Base-by-base conservation (phyloP, 2,888 invertebrate genomes). In the Epinotia nisella region DNA sequence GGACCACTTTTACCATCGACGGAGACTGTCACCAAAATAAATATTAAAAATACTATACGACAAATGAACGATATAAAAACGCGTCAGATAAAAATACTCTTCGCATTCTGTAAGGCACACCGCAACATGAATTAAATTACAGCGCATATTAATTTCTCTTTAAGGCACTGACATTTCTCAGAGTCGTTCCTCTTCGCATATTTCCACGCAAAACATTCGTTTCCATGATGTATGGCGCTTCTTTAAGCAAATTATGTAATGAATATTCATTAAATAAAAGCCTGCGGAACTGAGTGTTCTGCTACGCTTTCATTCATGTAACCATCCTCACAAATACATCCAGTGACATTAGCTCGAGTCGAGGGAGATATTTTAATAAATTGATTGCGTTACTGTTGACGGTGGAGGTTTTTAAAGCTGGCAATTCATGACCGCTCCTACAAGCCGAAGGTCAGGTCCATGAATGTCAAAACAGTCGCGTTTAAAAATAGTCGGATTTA, bases 261-360 rank as follows among this genome's bases (percentile, higher is more conserved):
- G 88, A 90, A 90, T 90, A 90, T 90, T 88, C 87, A 90, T 89
- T 82, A 82, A 81, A 81, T 81, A 85, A 85, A 87, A 86, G 84
- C 83, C 84, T 83, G 86, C 82, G 78, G 80, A 81, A 85, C 81
- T 80, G 81, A 74, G 78, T 81, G 85, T 84, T 84, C 79, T 82
- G 83, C 81, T 81, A 83, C 84, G 80, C 81, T 81, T 73, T 70
- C 74, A 65, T 70, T 74, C 70, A 70, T 70, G 70, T 73, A 51
- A 13, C 45, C 55, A 51, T 51, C 59, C 59, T 24, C 24, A 64
- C 59, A 74, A 74, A 73, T 53, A 70, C 62, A 64, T 39, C 19
- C 13, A 21, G 58, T 55, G 65, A 70, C 70, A 70, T 35, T 29
- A 35, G 51, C 58, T n/a, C 19, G 7, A 4, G 60, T 49, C 17